A percentile compares a stretch with the other conserved stretches of the same genome.
Conservation (phyloP, 2,113 vertebrate genomes). For the Lutjanus erythropterus region DNA sequence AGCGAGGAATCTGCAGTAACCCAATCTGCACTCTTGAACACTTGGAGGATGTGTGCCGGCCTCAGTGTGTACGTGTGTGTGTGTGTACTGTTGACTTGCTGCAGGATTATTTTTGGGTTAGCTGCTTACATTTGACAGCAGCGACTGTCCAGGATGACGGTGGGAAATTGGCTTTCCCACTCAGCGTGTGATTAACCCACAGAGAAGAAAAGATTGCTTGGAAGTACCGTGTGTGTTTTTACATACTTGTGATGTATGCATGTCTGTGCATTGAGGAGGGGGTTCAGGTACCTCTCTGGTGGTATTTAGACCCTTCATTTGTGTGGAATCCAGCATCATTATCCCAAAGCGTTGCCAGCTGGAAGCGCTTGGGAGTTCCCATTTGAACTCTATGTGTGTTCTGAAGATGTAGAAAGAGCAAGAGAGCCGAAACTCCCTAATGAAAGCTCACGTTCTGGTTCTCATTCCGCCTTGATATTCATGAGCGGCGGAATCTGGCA, state of each 20-base stretch:
- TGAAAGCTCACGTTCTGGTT: slow-evolving; percentile 74
- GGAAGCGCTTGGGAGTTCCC: slow-evolving; percentile 82
- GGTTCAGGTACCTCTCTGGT: slow-evolving; percentile 81
- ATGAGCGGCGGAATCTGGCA: slow-evolving; percentile 73
- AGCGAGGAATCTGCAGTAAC: slow-evolving; percentile 65
- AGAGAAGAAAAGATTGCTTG: slow-evolving; percentile 24
- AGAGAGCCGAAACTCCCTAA: slow-evolving; percentile 61
- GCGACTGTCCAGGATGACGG: slow-evolving; percentile 46
- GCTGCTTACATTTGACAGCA: slow-evolving; percentile 59
- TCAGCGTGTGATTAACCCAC: slow-evolving; percentile 50
- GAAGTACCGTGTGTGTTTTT: slow-evolving; percentile 35
- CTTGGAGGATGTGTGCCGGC: slow-evolving; percentile 54
- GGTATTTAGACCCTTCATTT: slow-evolving; percentile 84
- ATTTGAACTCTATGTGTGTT: slow-evolving; percentile 84
- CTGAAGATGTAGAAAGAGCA: slow-evolving; percentile 70
- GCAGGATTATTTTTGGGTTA: slow-evolving; percentile 60
- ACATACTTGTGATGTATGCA: slow-evolving; percentile 68
- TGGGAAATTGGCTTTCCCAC: slow-evolving; percentile 62
- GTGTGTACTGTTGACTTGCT: slow-evolving; percentile 42
- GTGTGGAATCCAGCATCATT: slow-evolving; percentile 85
- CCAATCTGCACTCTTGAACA: slow-evolving; percentile 60
- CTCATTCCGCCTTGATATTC: slow-evolving; percentile 75
- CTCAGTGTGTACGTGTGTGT: slow-evolving; percentile 28
- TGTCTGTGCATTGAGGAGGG: slow-evolving; percentile 62
- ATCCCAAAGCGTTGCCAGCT: slow-evolving; percentile 85